Percentiles rank a stretch among this genome's conserved stretches.
These are phyloP conservation scores for Pluvianellus socialis DNA, from an alignment of 2,113 vertebrate genomes.

Conservation along the genomic window DNA sequence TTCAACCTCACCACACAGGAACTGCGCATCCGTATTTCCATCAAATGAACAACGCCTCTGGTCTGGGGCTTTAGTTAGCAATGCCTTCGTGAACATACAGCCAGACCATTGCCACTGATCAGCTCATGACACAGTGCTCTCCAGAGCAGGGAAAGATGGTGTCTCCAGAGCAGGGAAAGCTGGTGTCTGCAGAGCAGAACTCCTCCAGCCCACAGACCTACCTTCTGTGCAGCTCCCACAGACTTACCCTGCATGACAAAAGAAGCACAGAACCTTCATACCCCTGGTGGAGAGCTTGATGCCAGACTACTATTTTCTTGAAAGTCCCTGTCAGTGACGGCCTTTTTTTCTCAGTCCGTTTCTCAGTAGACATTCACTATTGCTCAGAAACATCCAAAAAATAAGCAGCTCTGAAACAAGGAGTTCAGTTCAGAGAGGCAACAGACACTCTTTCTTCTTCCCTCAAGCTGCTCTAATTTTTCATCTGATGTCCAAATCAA, in stretches of 20 bases:
- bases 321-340: not conserved
- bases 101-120: not conserved
- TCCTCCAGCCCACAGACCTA: not conserved
- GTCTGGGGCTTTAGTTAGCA: not conserved
- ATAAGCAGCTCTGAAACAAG: not conserved
- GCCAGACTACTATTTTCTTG: not conserved
- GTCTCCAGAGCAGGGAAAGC: not conserved
- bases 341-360: not conserved
- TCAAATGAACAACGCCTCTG: not conserved
- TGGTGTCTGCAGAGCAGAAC: not conserved
- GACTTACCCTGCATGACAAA: not conserved
- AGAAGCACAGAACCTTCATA: not conserved
- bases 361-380: not conserved
- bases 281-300: not conserved
- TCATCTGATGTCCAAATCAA: not conserved
- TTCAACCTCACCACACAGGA: fast-evolving
- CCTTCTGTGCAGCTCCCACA: not conserved
- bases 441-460: not conserved
- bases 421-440: not conserved
- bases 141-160: not conserved
- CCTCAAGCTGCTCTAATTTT: not conserved
- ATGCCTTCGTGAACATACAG: not conserved
- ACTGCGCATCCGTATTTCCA: fast-evolving
- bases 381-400: not conserved
- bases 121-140: not conserved